Base-by-base conservation (phyloP, 2,797 vertebrate species). In the Lemur catta region DNA sequence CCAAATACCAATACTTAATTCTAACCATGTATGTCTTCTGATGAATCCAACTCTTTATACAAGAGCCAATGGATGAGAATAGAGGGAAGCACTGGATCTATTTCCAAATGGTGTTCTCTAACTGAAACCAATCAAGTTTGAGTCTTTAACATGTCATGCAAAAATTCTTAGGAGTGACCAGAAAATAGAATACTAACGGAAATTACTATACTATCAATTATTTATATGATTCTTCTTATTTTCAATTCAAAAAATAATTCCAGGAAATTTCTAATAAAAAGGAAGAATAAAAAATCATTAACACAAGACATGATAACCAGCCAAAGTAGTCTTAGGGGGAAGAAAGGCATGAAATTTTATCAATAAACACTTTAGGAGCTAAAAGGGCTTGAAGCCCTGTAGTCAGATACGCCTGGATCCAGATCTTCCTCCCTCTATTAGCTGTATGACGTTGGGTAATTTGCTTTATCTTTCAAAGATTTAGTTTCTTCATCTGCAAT, bases 201-300 rank as follows among this genome's bases (percentile, higher is more conserved):
- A 89, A 93, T 69, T 57, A 93, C 12, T 46, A 3, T 69, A 4
- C 11, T 85, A 15, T 71, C 38, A 87, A 75, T 88, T 84, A 7
- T 72, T 75, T 59, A 89, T 26, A 63, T 71, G 11, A 86, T 93
- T 88, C 72, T 89, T 95, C 55, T 88, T 89, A 63, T 24, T 65
- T 78, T 93, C 30, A 76, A n/a, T 87, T 89, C 4, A 75, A 91
- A 95, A 93, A 88, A 57, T 9, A 94, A 91, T 87, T 61, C 24
- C 43, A 93, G n/a, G 30, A 7, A 76, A 46, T 75, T 69, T 74
- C 38, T 7, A 90, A 79, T 65, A 35, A 81, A 78, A 78, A 75
- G 33, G 13, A 55, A 92, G 67, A 92, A 38, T 14, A 76, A 76
- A 38, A 75, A 86, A 87, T 43, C 15, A 74, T 48, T 93, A 84